phyloP scores from a whole-genome alignment of 1,140 invertebrate genomes.

The Formica exsecta region DNA sequence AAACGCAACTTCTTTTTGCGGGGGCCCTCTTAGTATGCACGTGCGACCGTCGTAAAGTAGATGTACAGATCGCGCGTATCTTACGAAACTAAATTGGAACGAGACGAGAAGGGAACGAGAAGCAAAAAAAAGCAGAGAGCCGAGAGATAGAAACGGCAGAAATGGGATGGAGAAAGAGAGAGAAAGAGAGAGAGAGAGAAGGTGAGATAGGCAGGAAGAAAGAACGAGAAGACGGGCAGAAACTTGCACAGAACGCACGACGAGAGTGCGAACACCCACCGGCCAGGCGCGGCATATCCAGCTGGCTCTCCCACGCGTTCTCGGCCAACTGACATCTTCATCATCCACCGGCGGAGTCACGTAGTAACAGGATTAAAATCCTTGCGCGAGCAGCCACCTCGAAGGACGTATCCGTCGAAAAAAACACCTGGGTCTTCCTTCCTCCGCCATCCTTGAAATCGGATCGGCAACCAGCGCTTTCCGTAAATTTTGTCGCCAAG shows the following conservation, averaged over 20 bases:
- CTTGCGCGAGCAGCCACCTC: conserved; percentile 54
- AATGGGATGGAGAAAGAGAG: conserved; percentile 11
- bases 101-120: conserved; percentile 56
- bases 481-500: conserved; percentile 16
- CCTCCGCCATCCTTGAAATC: conserved; percentile 43
- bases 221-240: conserved; percentile 34
- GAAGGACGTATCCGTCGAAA: conserved; percentile 49
- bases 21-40: conserved; percentile 69
- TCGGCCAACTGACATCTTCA: conserved; percentile 80
- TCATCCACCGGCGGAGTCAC: conserved; percentile 76
- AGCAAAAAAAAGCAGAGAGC: conserved; percentile 41
- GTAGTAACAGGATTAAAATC: conserved; percentile 78
- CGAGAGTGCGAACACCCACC: conserved; percentile 77
- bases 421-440: conserved; percentile 51
- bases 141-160: conserved; percentile 40
- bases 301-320: conserved; percentile 81
- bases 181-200: conserved; percentile 27
- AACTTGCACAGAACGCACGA: conserved; percentile 62
- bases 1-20: conserved; percentile 68
- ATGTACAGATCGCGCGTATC: conserved; percentile 77
- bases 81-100: conserved; percentile 77
- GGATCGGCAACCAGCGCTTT: conserved; percentile 27
- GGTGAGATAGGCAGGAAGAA: conserved; percentile 11
- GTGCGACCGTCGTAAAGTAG: conserved; percentile 75
- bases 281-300: conserved; percentile 76